phyloP scores from a whole-genome alignment of 2,113 vertebrate genomes.

The Danio rerio region GRCz12tu NC_133185.1:31311001-31311500 shows the following conservation, averaged over 20 bases:
- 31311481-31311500: too few relatives aligned
- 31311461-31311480: too few relatives aligned
- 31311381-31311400: too few relatives aligned
- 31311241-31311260: not conserved
- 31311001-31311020: conserved; percentile 28
- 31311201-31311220: not conserved
- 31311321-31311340: not conserved
- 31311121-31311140: conserved; percentile 49
- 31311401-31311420: too few relatives aligned
- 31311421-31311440: too few relatives aligned
- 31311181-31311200: not conserved
- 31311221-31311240: not conserved
- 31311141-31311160: conserved; percentile 28
- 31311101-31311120: conserved; percentile 58
- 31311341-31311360: too few relatives aligned
- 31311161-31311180: conserved; percentile 23
- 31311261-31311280: conserved; percentile 9
- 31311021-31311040: conserved; percentile 33
- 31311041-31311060: conserved; percentile 41
- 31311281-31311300: not conserved
- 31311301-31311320: not conserved
- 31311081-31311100: conserved; percentile 58
- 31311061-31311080: conserved; percentile 51
- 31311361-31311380: too few relatives aligned
- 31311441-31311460: too few relatives aligned